Conservation (phyloP, 2,797 vertebrate genomes). For the Falco cherrug region DNA sequence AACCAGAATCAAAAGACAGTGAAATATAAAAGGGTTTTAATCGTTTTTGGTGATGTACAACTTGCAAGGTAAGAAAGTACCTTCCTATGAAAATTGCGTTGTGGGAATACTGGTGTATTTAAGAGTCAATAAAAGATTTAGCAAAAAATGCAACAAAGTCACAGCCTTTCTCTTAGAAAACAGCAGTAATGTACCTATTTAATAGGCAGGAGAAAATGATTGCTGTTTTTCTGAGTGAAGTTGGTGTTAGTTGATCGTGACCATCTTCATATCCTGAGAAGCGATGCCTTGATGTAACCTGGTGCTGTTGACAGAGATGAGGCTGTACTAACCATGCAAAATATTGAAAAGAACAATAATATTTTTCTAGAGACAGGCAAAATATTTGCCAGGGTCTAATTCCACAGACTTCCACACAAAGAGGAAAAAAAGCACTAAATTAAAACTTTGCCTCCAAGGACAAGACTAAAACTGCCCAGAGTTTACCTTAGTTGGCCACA, state of each 20-base stretch:
- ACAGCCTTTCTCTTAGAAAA: neutral
- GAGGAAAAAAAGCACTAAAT: neutral
- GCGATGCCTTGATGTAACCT: neutral
- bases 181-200: neutral
- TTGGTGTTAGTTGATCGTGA: neutral
- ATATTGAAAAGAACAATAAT: conserved; percentile 1
- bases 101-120: neutral
- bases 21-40: neutral
- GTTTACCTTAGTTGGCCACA: neutral
- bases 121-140: neutral
- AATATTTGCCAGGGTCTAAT: conserved; percentile 45
- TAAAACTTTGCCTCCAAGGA: conserved; percentile 10
- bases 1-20: neutral
- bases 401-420: conserved; percentile 24
- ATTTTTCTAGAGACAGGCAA: conserved; percentile 35
- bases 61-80: neutral
- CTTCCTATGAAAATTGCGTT: neutral
- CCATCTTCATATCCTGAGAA: neutral
- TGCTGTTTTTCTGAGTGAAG: neutral
- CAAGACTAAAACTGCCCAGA: neutral
- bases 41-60: neutral
- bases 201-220: neutral
- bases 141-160: neutral
- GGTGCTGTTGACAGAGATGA: conserved; percentile 25
- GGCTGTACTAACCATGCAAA: neutral